phyloP scores from a whole-genome alignment of 2,888 invertebrate species.

The Tipula helvola region DNA sequence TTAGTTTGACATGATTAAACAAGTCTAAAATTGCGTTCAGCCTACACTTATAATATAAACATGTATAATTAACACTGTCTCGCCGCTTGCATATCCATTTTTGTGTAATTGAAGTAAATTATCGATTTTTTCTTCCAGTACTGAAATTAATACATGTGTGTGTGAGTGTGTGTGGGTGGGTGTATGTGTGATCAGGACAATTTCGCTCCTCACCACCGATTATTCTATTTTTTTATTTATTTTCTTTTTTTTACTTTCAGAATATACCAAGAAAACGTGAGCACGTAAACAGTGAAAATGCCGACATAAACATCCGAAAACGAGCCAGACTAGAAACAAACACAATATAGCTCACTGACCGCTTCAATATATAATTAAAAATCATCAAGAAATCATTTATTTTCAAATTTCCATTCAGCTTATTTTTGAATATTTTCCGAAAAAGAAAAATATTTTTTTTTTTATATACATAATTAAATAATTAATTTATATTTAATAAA shows the following conservation, averaged over 20 bases:
- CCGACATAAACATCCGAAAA: neutral
- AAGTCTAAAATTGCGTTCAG: neutral
- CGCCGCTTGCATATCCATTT: neutral
- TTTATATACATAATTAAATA: neutral
- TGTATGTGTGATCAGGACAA: neutral
- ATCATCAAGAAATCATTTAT: neutral
- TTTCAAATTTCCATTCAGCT: neutral
- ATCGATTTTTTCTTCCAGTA: neutral
- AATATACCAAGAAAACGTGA: neutral
- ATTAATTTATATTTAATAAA: neutral
- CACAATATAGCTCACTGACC: neutral
- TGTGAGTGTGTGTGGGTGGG: neutral
- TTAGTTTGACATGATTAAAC: neutral
- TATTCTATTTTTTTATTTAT: neutral
- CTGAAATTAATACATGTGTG: neutral
- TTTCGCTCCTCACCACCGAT: no score
- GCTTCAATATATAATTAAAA: neutral
- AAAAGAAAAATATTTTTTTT: neutral
- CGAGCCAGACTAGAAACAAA: constrained; percentile 7
- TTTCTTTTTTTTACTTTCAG: neutral
- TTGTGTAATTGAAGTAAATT: neutral
- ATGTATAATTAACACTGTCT: neutral
- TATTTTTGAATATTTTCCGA: neutral
- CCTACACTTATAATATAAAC: neutral
- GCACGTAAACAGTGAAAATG: neutral